These are phyloP conservation scores for Yponomeuta cagnagella DNA, from an alignment of 2,888 invertebrate species.

Conservation along the genomic window DNA sequence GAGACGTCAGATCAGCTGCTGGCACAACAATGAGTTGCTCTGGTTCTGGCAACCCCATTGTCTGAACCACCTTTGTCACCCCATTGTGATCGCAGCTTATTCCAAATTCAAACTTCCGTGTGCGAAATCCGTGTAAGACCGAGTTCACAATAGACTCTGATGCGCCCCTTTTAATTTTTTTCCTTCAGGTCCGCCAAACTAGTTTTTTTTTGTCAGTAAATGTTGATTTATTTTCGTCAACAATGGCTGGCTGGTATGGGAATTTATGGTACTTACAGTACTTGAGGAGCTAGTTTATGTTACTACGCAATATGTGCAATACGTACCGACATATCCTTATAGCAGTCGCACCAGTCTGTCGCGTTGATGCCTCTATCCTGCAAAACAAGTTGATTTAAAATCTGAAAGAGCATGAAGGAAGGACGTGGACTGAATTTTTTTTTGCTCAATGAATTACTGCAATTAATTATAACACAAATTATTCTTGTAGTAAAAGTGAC, in stretches of 20 bases:
- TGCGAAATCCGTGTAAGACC: conserved; percentile 55
- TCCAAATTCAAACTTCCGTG: conserved; percentile 64
- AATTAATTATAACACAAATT: too few relatives aligned
- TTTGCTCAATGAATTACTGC: too few relatives aligned
- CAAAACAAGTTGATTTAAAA: too few relatives aligned
- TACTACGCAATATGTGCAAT: conserved; percentile 23
- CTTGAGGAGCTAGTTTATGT: conserved; percentile 36
- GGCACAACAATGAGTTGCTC: conserved; percentile 48
- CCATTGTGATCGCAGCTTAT: conserved; percentile 58
- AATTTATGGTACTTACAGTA: conserved; percentile 44
- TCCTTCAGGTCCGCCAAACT: conserved; percentile 47
- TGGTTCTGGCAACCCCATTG: conserved; percentile 55
- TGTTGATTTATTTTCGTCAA: conserved; percentile 72
- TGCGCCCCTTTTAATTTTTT: conserved; percentile 46
- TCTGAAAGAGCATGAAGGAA: too few relatives aligned
- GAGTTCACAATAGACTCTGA: conserved; percentile 34
- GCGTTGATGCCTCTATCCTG: too few relatives aligned
- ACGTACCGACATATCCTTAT: not conserved
- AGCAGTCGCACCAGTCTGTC: not conserved
- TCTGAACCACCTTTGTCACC: conserved; percentile 45
- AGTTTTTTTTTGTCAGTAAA: conserved; percentile 63
- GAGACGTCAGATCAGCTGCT: conserved; percentile 53
- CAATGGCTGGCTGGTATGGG: conserved; percentile 62
- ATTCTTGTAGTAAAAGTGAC: too few relatives aligned
- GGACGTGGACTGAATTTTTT: too few relatives aligned